Evolutionary conservation across 2,797 vertebrate genomes (phyloP).

Genomic region (Chaetophractus vellerosus): DNA sequence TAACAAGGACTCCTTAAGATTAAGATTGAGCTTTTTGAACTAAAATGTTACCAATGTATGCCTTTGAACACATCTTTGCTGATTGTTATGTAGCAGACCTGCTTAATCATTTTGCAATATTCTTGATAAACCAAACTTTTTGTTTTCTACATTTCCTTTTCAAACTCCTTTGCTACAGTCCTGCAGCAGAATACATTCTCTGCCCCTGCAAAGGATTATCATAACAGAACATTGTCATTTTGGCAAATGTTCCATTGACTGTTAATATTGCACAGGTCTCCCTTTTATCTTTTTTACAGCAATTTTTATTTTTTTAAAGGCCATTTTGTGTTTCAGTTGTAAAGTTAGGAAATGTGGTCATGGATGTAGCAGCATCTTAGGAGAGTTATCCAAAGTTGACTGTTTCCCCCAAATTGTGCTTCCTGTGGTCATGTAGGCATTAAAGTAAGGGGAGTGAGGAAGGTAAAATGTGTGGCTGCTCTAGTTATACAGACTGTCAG

Average conservation of each 20-base stretch:
- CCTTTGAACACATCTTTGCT: conserved; percentile 45
- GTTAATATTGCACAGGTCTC: conserved; percentile 70
- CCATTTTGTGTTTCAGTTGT: conserved; percentile 84
- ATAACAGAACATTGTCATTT: not conserved
- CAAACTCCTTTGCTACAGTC: conserved; percentile 74
- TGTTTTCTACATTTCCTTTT: not conserved
- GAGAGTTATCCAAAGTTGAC: conserved; percentile 37
- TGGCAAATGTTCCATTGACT: no score
- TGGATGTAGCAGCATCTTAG: not conserved
- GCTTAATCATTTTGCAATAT: conserved; percentile 83
- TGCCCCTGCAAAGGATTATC: conserved; percentile 78
- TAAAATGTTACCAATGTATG: conserved; percentile 86
- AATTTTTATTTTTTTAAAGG: conserved; percentile 24
- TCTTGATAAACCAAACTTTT: conserved; percentile 80
- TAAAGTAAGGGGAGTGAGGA: conserved; percentile 48
- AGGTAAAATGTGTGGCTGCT: conserved; percentile 72
- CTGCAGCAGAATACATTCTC: not conserved
- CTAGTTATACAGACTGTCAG: not conserved
- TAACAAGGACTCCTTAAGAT: conserved; percentile 85
- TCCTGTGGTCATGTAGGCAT: not conserved
- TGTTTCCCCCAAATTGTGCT: conserved; percentile 64
- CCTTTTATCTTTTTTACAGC: conserved; percentile 63
- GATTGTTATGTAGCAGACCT: conserved; percentile 70
- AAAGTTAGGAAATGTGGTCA: accelerated
- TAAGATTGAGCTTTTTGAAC: conserved; percentile 54